Evolutionary conservation across 2,113 vertebrate species (phyloP), one percentile per base, ranked within the genome.

Genomic region (Nyctereutes procyonoides): DNA sequence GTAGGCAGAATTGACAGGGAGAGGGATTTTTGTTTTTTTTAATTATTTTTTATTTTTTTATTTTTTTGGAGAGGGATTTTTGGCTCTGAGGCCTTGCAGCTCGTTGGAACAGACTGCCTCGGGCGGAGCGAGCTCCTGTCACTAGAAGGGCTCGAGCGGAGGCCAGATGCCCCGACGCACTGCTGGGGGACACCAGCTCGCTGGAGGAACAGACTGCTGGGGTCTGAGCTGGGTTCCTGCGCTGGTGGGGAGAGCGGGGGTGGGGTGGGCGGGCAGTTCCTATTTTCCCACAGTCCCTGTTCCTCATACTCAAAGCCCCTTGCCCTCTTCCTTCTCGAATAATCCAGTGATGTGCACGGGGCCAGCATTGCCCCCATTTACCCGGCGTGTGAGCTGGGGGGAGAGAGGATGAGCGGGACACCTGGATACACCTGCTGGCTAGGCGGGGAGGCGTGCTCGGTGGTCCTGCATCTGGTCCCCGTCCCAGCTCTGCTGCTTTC

Each of bases 201-300:
- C 35, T 8, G 67, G 63, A 0, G 2, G 4, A 2, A 2, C 1
- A 43, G 62, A 12, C 14, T 4, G 13, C 58, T 2, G 62, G 11
- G 13, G 12, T 76, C 32, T 2, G 8, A 3, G 11, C 63, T 53
- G 63, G 43, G 30, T 56, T 67, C 65, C 15, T 80, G 17, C 19
- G 12, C 73, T 2, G 2, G 38, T n/a, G 11, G n/a, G 2, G 3
- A 3, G 3, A 16, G 15, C 7, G 6, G 14, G 32, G 32, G 32
- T 69, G 67, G 17, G 3, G 24, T 0, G 3, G 7, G 15, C 9
- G 7, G 11, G 12, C 11, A 51, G 1, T n/a, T n/a, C 51, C 35
- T 60, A 5, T 38, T n/a, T 30, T n/a, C 32, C 28, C 32, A 14
- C 1, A 1, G 60, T 38, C 32, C 17, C 15, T 69, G 71, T 82